Evolutionary conservation across 2,113 vertebrate species (phyloP), one percentile per base, ranked within the genome.

Genomic region (Sula dactylatra): DNA sequence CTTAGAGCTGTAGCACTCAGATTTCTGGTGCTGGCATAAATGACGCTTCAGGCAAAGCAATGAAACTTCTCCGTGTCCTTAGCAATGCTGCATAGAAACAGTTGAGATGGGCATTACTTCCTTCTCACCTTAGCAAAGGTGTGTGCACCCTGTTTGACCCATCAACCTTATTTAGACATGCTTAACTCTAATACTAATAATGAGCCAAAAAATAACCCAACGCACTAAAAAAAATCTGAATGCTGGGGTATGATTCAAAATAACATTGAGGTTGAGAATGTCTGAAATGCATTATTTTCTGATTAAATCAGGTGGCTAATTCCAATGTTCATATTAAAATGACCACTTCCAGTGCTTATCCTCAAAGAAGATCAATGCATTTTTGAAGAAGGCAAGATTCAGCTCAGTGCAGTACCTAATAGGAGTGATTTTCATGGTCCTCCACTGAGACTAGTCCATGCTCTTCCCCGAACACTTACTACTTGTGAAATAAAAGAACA

Each of bases 401-500:
- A 0, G 19, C 52, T 9, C 1, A 4, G 12, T 34, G 54, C 31
- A 65, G 73, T 11, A 69, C 27, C 42, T 71, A 42, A 79, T 0
- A 38, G 52, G 24, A 91, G 13, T 13, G 52, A 84, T 61, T 72
- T 69, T 91, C 70, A 54, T 6, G 32, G 70, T 79, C 21, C 25
- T 84, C 36, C 58, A 65, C 34, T 13, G 29, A 91, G 31, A 56
- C 22, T 7, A 27, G 36, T 7, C 36, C 65, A 82, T 54, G 22
- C 32, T 74, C 24, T 90, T 92, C 32, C 74, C 31, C 3, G 10
- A 82, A 27, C 20, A 11, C 22, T 80, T 45, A 49, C 11, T 66
- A 49, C 84, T 73, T 79, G 50, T 66, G 58, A 96, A 95, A 91
- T 9, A 54, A 26, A 82, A 59, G 62, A 73, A 34, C 31, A 88